Evolutionary conservation across 2,888 invertebrate genomes (phyloP).

Genomic region (Torymus texanus): DNA sequence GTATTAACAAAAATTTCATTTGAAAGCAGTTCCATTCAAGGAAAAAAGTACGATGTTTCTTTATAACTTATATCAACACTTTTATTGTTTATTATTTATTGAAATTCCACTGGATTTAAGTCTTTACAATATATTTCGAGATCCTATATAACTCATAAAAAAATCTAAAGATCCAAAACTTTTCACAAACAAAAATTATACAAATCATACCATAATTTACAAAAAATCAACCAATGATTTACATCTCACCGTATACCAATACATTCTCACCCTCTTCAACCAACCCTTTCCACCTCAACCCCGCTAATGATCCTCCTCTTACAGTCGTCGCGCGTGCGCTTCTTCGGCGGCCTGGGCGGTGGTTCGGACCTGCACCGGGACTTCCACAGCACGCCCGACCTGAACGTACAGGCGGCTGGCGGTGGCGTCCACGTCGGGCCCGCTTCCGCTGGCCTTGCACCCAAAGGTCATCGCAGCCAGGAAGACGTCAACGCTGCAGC

Average conservation of each 20-base stretch:
- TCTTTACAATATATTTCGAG: too few relatives aligned
- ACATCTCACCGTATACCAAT: neutral
- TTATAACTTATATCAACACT: too few relatives aligned
- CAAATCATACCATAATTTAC: too few relatives aligned
- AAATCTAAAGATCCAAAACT: too few relatives aligned
- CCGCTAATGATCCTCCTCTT: neutral
- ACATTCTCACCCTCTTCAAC: neutral
- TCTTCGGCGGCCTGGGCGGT: constrained; percentile 75
- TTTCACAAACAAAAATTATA: too few relatives aligned
- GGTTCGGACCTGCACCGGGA: constrained; percentile 83
- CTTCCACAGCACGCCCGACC: constrained; percentile 94
- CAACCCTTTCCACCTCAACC: neutral
- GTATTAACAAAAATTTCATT: neutral
- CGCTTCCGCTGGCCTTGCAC: constrained; percentile 54
- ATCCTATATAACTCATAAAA: too few relatives aligned
- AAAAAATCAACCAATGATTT: constrained; percentile 1
- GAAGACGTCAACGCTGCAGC: constrained; percentile 79
- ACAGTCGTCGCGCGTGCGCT: constrained; percentile 74
- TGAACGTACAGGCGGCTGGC: constrained; percentile 44
- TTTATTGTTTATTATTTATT: too few relatives aligned
- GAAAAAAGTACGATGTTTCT: too few relatives aligned
- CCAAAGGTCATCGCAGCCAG: constrained; percentile 82
- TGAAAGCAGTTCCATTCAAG: neutral
- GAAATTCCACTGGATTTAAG: too few relatives aligned
- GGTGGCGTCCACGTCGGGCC: neutral